These are phyloP conservation scores for Megamerina dolium DNA, from an alignment of 2,888 invertebrate species.

Conservation along the genomic window DNA sequence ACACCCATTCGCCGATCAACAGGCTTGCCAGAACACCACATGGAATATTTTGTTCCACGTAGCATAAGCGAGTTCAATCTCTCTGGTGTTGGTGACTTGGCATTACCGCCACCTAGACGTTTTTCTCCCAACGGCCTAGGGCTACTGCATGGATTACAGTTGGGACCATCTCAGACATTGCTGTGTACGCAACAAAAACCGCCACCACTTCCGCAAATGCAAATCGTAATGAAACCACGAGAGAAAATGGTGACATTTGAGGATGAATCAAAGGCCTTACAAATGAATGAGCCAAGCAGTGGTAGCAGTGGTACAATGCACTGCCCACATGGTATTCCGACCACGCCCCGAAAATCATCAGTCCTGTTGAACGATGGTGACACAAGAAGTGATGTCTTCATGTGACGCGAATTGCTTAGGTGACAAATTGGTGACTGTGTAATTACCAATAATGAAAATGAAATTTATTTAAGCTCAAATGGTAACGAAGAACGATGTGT, in stretches of 20 bases:
- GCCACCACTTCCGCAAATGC: constrained; percentile 40
- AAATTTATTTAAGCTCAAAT: constrained; percentile 13
- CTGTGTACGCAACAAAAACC: constrained; percentile 39
- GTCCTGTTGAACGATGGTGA: constrained; percentile 22
- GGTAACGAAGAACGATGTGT: constrained; percentile 6
- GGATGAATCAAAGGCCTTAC: constrained; percentile 54
- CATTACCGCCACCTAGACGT: constrained; percentile 51
- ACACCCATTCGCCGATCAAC: constrained; percentile 61
- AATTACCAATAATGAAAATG: constrained; percentile 21
- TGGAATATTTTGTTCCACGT: constrained; percentile 79
- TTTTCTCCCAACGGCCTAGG: constrained; percentile 39
- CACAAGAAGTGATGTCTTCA: constrained; percentile 61
- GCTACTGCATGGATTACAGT: constrained; percentile 37
- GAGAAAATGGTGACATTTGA: constrained; percentile 79
- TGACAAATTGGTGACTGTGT: constrained; percentile 33
- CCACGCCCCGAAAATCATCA: constrained; percentile 43
- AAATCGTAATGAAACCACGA: constrained; percentile 53
- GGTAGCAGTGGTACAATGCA: constrained; percentile 27
- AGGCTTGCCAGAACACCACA: constrained; percentile 57
- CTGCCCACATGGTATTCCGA: constrained; percentile 50
- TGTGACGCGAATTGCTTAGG: constrained; percentile 59
- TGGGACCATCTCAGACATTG: constrained; percentile 42
- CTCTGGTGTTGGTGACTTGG: constrained; percentile 59
- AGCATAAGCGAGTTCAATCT: constrained; percentile 79
- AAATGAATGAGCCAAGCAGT: constrained; percentile 20